phyloP scores from a whole-genome alignment of 2,797 vertebrate species.

The Myripristis murdjan region DNA sequence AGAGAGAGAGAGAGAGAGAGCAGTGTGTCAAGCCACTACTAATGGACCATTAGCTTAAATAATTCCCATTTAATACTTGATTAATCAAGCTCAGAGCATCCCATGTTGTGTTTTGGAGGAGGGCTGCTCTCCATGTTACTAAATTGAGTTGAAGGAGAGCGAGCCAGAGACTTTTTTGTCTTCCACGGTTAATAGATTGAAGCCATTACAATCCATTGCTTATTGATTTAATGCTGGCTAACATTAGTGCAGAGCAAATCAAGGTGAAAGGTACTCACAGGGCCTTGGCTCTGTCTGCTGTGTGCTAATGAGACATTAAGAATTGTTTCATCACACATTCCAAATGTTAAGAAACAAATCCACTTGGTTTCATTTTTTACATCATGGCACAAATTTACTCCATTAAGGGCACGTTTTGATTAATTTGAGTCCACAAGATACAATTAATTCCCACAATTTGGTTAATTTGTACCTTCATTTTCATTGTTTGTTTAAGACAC shows the following conservation, averaged over 20 bases:
- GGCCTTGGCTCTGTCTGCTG: constrained; percentile 36
- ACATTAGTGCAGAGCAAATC: constrained; percentile 64
- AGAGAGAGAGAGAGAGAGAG: constrained; percentile 34
- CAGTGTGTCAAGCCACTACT: constrained; percentile 57
- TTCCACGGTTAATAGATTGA: constrained; percentile 70
- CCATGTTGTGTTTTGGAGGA: constrained; percentile 58
- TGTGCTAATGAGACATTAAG: constrained; percentile 34
- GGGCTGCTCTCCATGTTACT: constrained; percentile 29
- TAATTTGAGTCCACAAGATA: too few relatives aligned
- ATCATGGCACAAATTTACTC: neutral
- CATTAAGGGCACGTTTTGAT: neutral
- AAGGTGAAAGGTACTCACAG: constrained; percentile 38
- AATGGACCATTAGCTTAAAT: constrained; percentile 79
- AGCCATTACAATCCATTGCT: constrained; percentile 72
- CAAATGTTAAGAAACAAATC: neutral
- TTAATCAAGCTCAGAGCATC: constrained; percentile 75
- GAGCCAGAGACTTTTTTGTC: constrained; percentile 39
- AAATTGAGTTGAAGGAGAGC: constrained; percentile 58
- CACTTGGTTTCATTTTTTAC: neutral
- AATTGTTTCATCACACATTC: constrained; percentile 3
- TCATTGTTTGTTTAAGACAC: too few relatives aligned
- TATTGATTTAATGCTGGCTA: constrained; percentile 68
- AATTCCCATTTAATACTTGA: constrained; percentile 80
- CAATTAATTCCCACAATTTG: too few relatives aligned
- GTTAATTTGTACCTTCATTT: too few relatives aligned